Evolutionary conservation across 1,140 invertebrate genomes (phyloP).

Genomic region (Riptortus pedestris): DNA sequence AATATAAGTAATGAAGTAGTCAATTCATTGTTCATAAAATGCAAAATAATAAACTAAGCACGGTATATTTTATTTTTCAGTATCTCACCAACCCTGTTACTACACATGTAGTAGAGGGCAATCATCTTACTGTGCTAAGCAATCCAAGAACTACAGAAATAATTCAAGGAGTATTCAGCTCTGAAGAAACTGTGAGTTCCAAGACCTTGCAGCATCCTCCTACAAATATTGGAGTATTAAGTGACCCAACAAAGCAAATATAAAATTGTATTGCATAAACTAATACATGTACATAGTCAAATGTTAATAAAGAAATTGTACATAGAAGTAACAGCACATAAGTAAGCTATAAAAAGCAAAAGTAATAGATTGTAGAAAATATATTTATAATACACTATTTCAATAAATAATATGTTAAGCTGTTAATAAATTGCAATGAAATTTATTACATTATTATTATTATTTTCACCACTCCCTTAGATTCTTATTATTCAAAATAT

Average conservation of each 20-base stretch:
- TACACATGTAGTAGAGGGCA: slow-evolving; percentile 16
- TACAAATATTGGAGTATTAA: background rate
- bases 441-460: no score
- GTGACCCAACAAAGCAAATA: background rate
- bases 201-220: background rate
- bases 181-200: background rate
- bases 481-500: no score
- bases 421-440: no score
- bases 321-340: no score
- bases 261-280: no score
- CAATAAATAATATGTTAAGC: no score
- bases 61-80: slow-evolving; percentile 10
- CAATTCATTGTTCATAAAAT: background rate
- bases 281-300: no score
- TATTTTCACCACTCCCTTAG: no score
- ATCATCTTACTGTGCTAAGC: slow-evolving; percentile 7
- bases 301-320: no score
- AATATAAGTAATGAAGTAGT: background rate
- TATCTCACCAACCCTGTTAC: background rate
- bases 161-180: background rate
- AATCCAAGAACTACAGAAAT: background rate
- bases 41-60: background rate
- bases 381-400: no score
- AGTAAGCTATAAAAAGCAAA: no score
- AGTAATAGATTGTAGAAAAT: no score